A percentile compares a stretch with the other conserved stretches of the same genome.
These are phyloP conservation scores for Netelia melanura DNA, from an alignment of 2,888 invertebrate genomes.

Conservation along the genomic window DNA sequence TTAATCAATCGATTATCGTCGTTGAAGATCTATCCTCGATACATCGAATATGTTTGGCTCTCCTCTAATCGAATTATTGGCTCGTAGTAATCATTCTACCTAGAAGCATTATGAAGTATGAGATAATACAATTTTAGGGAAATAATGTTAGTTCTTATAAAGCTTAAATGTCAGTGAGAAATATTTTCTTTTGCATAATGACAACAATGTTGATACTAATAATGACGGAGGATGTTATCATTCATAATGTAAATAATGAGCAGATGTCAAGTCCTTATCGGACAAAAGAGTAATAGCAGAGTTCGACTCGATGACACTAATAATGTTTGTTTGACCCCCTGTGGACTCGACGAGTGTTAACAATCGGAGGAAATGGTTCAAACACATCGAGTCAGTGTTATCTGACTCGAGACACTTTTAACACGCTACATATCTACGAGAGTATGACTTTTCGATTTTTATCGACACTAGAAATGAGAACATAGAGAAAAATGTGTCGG, in stretches of 20 bases:
- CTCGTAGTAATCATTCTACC: neutral
- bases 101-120: neutral
- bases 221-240: constrained; percentile 35
- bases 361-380: constrained; percentile 48
- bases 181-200: neutral
- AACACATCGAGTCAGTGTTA: constrained; percentile 58
- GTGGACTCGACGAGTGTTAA: constrained; percentile 20
- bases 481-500: neutral
- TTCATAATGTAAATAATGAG: constrained; percentile 48
- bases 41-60: constrained; percentile 15
- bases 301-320: constrained; percentile 10
- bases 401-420: constrained; percentile 26
- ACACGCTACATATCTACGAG: neutral
- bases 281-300: constrained; percentile 43
- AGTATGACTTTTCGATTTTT: constrained; percentile 17
- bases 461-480: neutral
- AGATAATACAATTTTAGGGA: neutral
- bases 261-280: constrained; percentile 59
- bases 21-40: constrained; percentile 20
- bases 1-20: constrained; percentile 37
- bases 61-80: neutral
- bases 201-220: neutral
- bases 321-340: constrained; percentile 63
- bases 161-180: neutral
- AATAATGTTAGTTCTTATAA: neutral